Evolutionary conservation across 2,113 vertebrate species (phyloP).

Genomic region (Uria lomvia): DNA sequence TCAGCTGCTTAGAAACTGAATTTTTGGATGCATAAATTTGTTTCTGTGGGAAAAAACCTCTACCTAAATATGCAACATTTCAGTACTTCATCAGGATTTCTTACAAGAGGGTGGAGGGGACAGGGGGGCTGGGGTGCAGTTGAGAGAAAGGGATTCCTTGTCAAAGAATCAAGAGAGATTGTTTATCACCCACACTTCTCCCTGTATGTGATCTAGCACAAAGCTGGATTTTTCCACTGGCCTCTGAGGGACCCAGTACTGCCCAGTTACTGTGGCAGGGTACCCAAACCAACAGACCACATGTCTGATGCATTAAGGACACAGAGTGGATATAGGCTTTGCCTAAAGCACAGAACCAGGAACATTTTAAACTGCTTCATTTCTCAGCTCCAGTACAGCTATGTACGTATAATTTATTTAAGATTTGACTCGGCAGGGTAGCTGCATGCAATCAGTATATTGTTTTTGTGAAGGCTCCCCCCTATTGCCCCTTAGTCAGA

Average conservation of each 20-base stretch:
- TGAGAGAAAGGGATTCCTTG: not conserved
- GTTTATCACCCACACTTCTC: not conserved
- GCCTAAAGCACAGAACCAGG: conserved; percentile 22
- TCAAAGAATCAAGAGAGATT: not conserved
- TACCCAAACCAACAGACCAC: not conserved
- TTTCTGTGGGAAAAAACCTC: not conserved
- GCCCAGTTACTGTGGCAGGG: not conserved
- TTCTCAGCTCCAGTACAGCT: conserved; percentile 14
- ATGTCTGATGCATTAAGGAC: not conserved
- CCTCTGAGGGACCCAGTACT: not conserved
- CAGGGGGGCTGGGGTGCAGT: fast-evolving
- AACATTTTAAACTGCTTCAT: conserved; percentile 37
- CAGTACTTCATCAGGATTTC: not conserved
- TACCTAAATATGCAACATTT: not conserved
- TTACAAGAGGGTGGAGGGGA: not conserved
- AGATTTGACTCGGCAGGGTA: conserved; percentile 59
- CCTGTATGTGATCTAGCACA: not conserved
- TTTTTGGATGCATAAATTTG: not conserved
- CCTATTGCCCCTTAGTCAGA: conserved; percentile 52
- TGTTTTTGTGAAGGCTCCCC: conserved; percentile 52
- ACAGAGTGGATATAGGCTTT: not conserved
- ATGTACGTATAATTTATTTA: conserved; percentile 62
- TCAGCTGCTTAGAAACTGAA: conserved; percentile 21
- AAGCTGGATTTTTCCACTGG: not conserved
- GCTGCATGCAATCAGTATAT: conserved; percentile 53